Conservation (phyloP, 1,140 invertebrate species). For the Caenorhabditis briggsae region DNA sequence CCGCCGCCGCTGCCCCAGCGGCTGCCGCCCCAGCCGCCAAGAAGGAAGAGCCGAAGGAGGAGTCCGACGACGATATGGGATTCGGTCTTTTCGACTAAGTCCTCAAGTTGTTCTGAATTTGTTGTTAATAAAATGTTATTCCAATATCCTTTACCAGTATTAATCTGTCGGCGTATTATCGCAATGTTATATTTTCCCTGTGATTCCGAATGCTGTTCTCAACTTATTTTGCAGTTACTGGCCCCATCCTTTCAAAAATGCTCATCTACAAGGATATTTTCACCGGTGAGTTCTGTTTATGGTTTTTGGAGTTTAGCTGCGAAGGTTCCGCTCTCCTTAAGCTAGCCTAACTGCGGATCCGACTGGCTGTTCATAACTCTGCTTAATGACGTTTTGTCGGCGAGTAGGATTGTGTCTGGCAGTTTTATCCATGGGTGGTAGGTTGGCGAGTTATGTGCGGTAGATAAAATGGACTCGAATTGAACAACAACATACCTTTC, state of each 20-base stretch:
- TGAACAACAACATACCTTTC: background rate
- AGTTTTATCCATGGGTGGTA: background rate
- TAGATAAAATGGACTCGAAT: background rate
- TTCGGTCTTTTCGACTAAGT: slow-evolving; percentile 80
- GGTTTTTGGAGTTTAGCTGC: slow-evolving; percentile 17
- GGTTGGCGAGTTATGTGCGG: slow-evolving; percentile 51
- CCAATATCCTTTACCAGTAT: background rate
- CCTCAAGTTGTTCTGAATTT: slow-evolving; percentile 58
- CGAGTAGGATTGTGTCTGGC: background rate
- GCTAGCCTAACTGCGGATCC: slow-evolving; percentile 42
- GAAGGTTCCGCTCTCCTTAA: slow-evolving; percentile 69
- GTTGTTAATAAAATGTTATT: slow-evolving; percentile 63
- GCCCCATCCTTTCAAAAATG: slow-evolving; percentile 82
- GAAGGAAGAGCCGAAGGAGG: slow-evolving; percentile 79
- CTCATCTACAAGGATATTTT: slow-evolving; percentile 95
- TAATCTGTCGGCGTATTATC: background rate
- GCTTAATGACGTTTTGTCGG: background rate
- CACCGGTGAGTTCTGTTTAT: slow-evolving; percentile 83
- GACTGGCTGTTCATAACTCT: slow-evolving; percentile 17
- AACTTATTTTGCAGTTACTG: slow-evolving; percentile 63
- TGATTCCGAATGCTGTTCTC: slow-evolving; percentile 18
- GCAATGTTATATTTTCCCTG: slow-evolving; percentile 9
- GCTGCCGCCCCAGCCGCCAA: slow-evolving; percentile 75
- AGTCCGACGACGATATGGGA: slow-evolving; percentile 80
- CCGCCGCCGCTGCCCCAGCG: slow-evolving; percentile 71